Evolutionary conservation across 1,140 invertebrate species (phyloP).

Genomic region (Popillia japonica): DNA sequence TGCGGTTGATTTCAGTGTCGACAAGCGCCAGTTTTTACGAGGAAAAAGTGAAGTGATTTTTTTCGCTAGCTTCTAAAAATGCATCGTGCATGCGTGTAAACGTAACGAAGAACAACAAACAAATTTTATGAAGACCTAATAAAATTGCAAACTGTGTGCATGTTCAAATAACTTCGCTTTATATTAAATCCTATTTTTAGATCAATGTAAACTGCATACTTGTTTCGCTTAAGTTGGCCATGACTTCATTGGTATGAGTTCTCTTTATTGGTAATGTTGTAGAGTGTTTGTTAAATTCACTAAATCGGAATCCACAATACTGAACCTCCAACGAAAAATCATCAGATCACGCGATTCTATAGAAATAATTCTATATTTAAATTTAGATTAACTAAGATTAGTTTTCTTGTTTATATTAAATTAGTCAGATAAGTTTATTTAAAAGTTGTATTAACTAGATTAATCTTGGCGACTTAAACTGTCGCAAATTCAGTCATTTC

Average conservation of each 20-base stretch:
- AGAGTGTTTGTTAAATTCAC: background rate
- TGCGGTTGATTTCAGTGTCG: background rate
- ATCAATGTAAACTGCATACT: slow-evolving; percentile 23
- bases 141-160: background rate
- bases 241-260: slow-evolving; percentile 11
- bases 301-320: background rate
- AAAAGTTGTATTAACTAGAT: too few species aligned
- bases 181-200: slow-evolving; percentile 30
- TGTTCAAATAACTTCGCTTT: background rate
- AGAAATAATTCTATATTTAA: too few species aligned
- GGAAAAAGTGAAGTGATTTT: background rate
- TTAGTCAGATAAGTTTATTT: too few species aligned
- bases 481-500: too few species aligned
- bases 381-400: too few species aligned
- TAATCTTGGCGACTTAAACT: too few species aligned
- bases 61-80: too few species aligned
- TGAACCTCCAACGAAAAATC: too few species aligned
- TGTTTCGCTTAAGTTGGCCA: background rate
- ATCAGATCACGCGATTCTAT: too few species aligned
- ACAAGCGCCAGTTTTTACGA: too few species aligned
- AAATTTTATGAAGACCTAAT: background rate
- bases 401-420: too few species aligned
- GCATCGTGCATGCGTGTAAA: background rate
- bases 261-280: background rate
- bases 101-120: background rate